Base-by-base conservation (phyloP, 2,888 invertebrate genomes). In the Erebia ligea region DNA sequence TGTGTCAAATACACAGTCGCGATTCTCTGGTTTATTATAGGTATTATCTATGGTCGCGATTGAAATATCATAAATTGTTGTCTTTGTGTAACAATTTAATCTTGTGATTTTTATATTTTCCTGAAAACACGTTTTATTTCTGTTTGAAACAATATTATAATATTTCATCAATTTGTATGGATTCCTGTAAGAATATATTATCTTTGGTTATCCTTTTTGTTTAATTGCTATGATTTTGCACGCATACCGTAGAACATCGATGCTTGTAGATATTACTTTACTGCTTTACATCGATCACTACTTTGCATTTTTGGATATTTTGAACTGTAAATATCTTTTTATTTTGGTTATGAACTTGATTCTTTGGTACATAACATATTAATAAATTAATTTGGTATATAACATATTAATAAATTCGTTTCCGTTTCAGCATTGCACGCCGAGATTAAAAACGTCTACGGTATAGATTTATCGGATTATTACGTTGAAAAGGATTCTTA, bases 401-500 rank as follows among this genome's bases (percentile, higher is more conserved):
- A 15, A 8, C 6, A 2, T 2, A 54, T 11, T 54, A 5, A 25
- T 25, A 21, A 10, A 4, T 17, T 21, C 40, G 13, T 19, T 21
- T 63, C 9, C n/a, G 52, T 70, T 70, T 10, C 67, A 74, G 72
- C 34, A 3, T 64, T 64, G 13, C n/a, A 56, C 50, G 52, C 72
- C 10, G 42, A 62, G 3, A 19, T 68, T 45, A 15, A 67, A 64
- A 19, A 1, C 17, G 58, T 69, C 9, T 8, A 17, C 17, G 75
- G 74, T 72, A 74, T 75, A 72, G 68, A 73, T 58, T 67, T 76
- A 58, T 74, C 75, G 15, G 73, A 76, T 50, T 77, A 77, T 68
- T 63, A 73, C 4, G 45, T 74, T 11, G 77, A 77, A 42, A 79
- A 83, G 73, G 82, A 82, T 25, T 86, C 86, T 45, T 83, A 77